These are phyloP conservation scores for Aeoliscus strigatus DNA, from an alignment of 2,797 vertebrate species.

Conservation along the genomic window DNA sequence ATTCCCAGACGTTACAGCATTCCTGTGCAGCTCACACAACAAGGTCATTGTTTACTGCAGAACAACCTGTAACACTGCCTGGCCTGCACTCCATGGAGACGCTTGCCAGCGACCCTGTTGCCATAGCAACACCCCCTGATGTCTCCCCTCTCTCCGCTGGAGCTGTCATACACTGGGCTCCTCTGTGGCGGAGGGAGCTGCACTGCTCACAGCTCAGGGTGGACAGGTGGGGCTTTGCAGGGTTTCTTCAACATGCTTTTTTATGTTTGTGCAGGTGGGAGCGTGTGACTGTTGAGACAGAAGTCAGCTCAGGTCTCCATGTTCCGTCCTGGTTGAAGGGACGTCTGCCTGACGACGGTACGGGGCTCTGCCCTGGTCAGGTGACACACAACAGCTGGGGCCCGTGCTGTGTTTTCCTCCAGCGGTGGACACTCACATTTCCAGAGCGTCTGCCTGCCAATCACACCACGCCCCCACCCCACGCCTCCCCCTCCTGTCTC, in stretches of 20 bases:
- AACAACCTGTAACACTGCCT: conserved; percentile 81
- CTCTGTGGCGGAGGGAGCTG: conserved; percentile 17
- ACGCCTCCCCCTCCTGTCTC: conserved; percentile 15
- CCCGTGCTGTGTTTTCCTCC: conserved; percentile 49
- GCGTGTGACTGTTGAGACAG: conserved; percentile 4
- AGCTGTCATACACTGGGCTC: conserved; percentile 44
- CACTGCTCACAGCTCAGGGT: conserved; percentile 2
- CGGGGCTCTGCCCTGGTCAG: conserved; percentile 37
- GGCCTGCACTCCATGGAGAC: conserved; percentile 69
- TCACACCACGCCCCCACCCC: conserved; percentile 28
- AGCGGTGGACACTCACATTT: conserved; percentile 73
- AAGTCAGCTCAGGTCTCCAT: background rate
- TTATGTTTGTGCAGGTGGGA: conserved; percentile 15
- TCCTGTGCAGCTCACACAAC: conserved; percentile 81
- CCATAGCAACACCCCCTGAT: conserved; percentile 68
- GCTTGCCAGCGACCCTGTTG: conserved; percentile 66
- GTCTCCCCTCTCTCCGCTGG: conserved; percentile 52
- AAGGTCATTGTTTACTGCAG: conserved; percentile 82
- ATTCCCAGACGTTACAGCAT: conserved; percentile 80
- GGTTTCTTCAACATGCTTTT: conserved; percentile 2
- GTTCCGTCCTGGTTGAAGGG: conserved; percentile 3
- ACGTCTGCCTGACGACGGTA: conserved; percentile 14
- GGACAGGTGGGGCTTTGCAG: conserved; percentile 19
- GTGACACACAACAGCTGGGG: conserved; percentile 78
- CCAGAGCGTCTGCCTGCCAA: conserved; percentile 62